A percentile compares a stretch with the other conserved stretches of the same genome.
Conservation (phyloP, 2,797 vertebrate genomes). For the Smutsia gigantea region DNA sequence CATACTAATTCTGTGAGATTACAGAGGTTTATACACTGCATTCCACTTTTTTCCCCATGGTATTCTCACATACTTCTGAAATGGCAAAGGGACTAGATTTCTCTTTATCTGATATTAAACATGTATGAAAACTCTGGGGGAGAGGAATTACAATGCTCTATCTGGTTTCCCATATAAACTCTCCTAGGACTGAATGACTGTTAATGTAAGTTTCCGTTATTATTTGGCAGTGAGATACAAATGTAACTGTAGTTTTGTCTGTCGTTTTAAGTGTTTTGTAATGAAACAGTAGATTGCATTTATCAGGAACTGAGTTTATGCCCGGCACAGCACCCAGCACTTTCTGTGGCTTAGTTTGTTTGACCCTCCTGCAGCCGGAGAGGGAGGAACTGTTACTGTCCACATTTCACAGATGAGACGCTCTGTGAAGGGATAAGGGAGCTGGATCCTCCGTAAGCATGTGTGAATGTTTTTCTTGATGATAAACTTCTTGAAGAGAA, state of each 20-base stretch:
- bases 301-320: not conserved
- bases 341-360: not conserved
- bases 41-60: slow-evolving; percentile 52
- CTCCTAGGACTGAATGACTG: not conserved
- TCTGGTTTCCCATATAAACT: slow-evolving; percentile 26
- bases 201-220: not conserved
- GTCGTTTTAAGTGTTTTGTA: not conserved
- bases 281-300: not conserved
- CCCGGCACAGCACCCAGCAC: not conserved
- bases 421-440: not conserved
- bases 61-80: slow-evolving; percentile 40
- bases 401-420: not conserved
- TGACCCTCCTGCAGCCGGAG: not conserved
- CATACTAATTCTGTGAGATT: slow-evolving; percentile 52
- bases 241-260: not conserved
- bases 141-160: not conserved
- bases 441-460: not conserved
- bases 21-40: slow-evolving; percentile 32
- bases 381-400: not conserved
- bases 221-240: not conserved
- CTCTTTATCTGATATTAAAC: slow-evolving; percentile 29
- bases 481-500: not conserved
- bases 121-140: not conserved
- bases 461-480: not conserved
- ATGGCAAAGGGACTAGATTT: slow-evolving; percentile 38